Evolutionary conservation across 2,797 vertebrate species (phyloP).

Genomic region (Liasis olivaceus): DNA sequence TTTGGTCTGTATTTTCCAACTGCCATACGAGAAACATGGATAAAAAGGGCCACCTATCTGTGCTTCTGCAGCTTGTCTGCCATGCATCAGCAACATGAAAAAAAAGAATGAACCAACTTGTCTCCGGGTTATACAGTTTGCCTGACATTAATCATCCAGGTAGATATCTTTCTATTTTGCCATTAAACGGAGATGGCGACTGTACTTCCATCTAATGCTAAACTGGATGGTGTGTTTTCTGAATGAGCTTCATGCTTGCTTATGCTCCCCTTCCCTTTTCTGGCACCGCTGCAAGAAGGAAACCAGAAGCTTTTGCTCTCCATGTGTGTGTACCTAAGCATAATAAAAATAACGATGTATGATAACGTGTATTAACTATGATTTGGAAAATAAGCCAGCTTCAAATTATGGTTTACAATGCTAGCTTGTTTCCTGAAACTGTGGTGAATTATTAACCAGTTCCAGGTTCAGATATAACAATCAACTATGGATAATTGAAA

Average conservation of each 20-base stretch:
- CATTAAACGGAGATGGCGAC: not conserved
- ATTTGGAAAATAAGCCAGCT: not conserved
- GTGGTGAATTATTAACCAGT: not conserved
- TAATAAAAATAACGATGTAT: not conserved
- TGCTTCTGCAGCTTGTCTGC: not conserved
- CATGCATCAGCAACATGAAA: not conserved
- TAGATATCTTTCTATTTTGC: not conserved
- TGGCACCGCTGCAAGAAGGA: not conserved
- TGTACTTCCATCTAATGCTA: not conserved
- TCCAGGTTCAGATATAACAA: not conserved
- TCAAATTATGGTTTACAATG: not conserved
- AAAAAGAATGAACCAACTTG: not conserved
- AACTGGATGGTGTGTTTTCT: not conserved
- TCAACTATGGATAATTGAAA: not conserved
- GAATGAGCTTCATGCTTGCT: not conserved
- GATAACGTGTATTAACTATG: not conserved
- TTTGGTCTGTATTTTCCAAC: not conserved
- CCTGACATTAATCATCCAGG: no score
- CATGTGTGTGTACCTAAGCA: not conserved
- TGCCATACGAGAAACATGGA: not conserved
- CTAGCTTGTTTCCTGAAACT: not conserved
- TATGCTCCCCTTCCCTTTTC: not conserved
- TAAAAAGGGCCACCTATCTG: not conserved
- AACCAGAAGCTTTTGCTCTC: not conserved
- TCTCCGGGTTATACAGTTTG: not conserved